Base-by-base conservation (phyloP, 2,113 vertebrate genomes). In the Bujurquina vittata region DNA sequence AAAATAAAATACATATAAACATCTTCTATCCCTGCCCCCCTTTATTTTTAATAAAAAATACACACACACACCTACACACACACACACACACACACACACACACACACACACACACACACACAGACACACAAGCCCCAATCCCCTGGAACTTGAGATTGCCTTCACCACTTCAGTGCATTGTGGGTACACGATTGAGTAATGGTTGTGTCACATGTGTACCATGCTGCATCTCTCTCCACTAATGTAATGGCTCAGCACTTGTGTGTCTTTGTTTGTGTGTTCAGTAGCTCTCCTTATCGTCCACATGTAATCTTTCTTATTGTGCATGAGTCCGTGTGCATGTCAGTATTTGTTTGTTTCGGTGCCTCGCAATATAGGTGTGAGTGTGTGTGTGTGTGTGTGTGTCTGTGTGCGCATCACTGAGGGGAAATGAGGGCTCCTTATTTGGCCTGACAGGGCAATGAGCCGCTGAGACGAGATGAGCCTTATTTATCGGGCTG, bases 361-460 rank as follows among this genome's bases (percentile, higher is more conserved):
- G 31, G 20, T 40, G 18, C 73, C 9, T 75, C 20, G 14, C 57
- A 40, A 61, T 77, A 55, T 37, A 61, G 9, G 67, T 81, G 54
- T n/a, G n/a, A n/a, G n/a, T n/a, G n/a, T 67, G 35, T 74, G 58
- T 49, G 33, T 37, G 33, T 5, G 52, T 55, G 52, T 37, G 31
- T 56, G 54, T 63, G 43, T 73, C 12, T 57, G 59, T 37, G 73
- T 69, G 23, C 80, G 67, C 81, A 74, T 80, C 56, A 78, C 10
- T 35, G 79, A 82, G 40, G 40, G 86, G 83, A 89, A 90, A 93
- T 87, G 84, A 90, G 83, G 80, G 54, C 81, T 89, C 87, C 89
- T 87, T 89, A 92, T 94, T 91, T 91, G 88, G 87, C 72, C 88
- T 93, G 92, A 94, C 91, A 92, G 83, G 87, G 84, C 92, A 93